Evolutionary conservation across 92 coral and sea anemone species (phyloP), one percentile per base, ranked within the genome.

Genomic region (Galaxea fascicularis): DNA sequence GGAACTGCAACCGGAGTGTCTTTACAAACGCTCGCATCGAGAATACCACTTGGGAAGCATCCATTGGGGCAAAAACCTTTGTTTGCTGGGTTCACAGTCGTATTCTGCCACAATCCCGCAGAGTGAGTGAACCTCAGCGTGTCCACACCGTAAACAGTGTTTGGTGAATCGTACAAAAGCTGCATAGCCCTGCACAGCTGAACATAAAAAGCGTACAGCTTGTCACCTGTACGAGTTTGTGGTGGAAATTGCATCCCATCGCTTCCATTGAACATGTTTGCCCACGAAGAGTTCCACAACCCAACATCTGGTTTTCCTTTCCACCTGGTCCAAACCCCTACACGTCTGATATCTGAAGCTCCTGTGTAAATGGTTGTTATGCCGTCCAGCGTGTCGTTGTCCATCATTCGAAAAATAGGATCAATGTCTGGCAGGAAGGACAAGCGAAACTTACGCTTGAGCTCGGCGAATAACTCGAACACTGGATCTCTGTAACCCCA

Each of bases 191-290:
- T 80, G 31, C 98, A 95, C 46, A 95, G 78, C 54, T 95, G 92
- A 29, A 89, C 80, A 57, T 84, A 77, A 65, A 95, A 86, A 22
- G 90, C 84, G 83, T 95, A 95, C 20, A 95, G 83, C 25, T 45
- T 86, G 60, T 91, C 86, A 2, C 49, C 44, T 18, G 35, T 71
- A 54, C 53, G 79, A 4, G 85, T 66, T 11, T 88, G 87, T 21
- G 98, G 98, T 1, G 94, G 82, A 44, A 93, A 95, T 74, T 95
- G 98, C 59, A 91, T 93, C 4, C 98, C 98, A 22, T 95, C 98
- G 17, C 97, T 86, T n/a, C 98, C 98, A 65, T 95, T 95, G 10
- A 95, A 39, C 98, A 93, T 95, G 84, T 95, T 93, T 12, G 98
- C 97, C 84, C 90, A 95, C 18, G 74, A 65, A 10, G 97, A 74